These are phyloP conservation scores for Sakesphorus luctuosus DNA, from an alignment of 2,113 vertebrate genomes.

Conservation along the genomic window DNA sequence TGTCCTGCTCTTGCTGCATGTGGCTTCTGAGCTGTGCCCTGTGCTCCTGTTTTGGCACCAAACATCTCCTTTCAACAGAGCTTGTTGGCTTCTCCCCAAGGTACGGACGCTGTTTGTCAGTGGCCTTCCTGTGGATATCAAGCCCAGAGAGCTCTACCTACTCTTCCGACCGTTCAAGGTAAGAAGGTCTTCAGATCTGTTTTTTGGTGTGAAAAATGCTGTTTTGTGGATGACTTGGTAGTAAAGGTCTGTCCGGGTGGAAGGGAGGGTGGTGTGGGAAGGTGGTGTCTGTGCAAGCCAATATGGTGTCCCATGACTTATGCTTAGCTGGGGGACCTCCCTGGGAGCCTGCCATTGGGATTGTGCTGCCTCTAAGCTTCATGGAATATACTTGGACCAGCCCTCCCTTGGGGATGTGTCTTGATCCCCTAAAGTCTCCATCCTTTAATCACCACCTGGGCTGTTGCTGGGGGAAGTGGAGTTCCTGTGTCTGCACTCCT, in stretches of 20 bases:
- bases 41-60: background rate
- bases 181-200: background rate
- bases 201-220: background rate
- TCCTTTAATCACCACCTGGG: background rate
- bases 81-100: conserved; percentile 49
- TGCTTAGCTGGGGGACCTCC: background rate
- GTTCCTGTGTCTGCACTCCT: background rate
- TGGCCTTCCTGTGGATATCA: conserved; percentile 96
- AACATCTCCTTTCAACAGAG: background rate
- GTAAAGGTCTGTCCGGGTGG: background rate
- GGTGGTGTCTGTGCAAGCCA: background rate
- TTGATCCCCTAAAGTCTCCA: background rate
- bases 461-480: background rate
- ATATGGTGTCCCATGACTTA: background rate
- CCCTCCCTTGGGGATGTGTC: background rate
- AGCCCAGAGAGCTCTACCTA: conserved; percentile 95
- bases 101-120: conserved; percentile 96
- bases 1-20: background rate
- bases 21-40: background rate
- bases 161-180: conserved; percentile 98
- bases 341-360: background rate
- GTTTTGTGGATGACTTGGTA: background rate
- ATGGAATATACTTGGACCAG: background rate
- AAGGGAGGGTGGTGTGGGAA: background rate
- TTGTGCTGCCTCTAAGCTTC: fast-evolving